Evolutionary conservation across 2,113 vertebrate genomes (phyloP), one percentile per base, ranked within the genome.

Genomic region (Alosa alosa): DNA sequence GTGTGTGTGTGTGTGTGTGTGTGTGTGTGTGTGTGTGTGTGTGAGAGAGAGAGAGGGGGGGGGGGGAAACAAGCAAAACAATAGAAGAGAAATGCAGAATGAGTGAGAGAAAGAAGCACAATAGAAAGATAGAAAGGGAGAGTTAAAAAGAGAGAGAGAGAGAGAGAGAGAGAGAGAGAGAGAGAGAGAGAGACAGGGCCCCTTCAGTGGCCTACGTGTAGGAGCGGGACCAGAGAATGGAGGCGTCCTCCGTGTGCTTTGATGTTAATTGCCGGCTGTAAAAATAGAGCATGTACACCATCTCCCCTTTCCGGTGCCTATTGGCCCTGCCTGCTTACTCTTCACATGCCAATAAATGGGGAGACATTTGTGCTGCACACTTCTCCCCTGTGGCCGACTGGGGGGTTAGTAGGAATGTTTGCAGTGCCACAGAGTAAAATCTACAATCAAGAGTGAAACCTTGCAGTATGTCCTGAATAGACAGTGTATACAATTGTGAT

Each of bases 211-310:
- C 60, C 50, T 57, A 44, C 52, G 52, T 83, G 52, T 60, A 2
- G 41, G 31, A 60, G 15, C 20, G 82, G 20, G 31, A 36, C 50
- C 50, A 44, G 57, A 60, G 49, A 60, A 83, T 83, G 82, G 36
- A 83, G 82, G 11, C 18, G 20, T 39, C 36, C 22, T 20, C 4
- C 50, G 57, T 57, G 11, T 6, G 20, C 50, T 83, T 83, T 55
- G 82, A 83, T 57, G 52, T 83, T 83, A 83, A 83, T 83, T 60
- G 39, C 50, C 15, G 60, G 36, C 57, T 20, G 52, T 41, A 83
- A 83, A 83, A 83, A 46, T 82, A 82, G 60, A 22, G 60, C 60
- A 8, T 6, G 60, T 50, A 25, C 20, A n/a, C 60, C 60, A 64
- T 64, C 60, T 64, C 60, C 60, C n/a, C 60, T n/a, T 64, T 64